A percentile compares a stretch with the other conserved stretches of the same genome.
Conservation (phyloP, 2,797 vertebrate genomes). For the Cheirogaleus major region DNA sequence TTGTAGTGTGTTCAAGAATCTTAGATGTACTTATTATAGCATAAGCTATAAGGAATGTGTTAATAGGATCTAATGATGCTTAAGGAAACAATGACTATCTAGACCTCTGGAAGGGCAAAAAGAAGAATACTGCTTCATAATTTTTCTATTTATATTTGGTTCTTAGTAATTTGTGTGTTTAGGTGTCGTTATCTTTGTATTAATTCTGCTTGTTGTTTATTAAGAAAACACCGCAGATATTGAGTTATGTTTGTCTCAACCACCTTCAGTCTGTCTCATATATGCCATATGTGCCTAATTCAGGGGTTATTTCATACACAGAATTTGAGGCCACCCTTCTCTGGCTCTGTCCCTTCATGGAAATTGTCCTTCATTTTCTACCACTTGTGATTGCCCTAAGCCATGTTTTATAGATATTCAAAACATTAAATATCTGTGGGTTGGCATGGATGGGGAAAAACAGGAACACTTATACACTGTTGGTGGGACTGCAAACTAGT, state of each 20-base stretch:
- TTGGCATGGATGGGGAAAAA: too few species aligned
- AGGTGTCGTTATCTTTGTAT: background rate
- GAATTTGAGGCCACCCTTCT: background rate
- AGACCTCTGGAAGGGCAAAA: background rate
- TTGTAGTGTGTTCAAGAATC: background rate
- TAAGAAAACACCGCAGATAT: background rate
- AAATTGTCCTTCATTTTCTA: background rate
- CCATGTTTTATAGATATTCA: background rate
- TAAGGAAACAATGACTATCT: background rate
- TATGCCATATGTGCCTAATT: background rate
- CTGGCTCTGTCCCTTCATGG: background rate
- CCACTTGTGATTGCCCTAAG: background rate
- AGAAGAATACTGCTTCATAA: too few species aligned
- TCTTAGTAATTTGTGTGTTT: background rate
- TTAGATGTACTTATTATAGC: background rate
- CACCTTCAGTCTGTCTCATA: background rate
- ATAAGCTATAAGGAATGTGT: background rate
- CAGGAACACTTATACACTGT: too few species aligned
- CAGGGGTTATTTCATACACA: background rate
- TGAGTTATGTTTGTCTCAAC: background rate
- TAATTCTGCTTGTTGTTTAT: background rate
- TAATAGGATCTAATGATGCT: background rate
- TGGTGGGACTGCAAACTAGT: too few species aligned
- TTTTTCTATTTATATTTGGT: background rate
- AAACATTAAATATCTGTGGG: too few species aligned